A percentile compares a stretch with the other conserved stretches of the same genome.
Conservation (phyloP, 2,113 vertebrate species). For the Paratilapia polleni region DNA sequence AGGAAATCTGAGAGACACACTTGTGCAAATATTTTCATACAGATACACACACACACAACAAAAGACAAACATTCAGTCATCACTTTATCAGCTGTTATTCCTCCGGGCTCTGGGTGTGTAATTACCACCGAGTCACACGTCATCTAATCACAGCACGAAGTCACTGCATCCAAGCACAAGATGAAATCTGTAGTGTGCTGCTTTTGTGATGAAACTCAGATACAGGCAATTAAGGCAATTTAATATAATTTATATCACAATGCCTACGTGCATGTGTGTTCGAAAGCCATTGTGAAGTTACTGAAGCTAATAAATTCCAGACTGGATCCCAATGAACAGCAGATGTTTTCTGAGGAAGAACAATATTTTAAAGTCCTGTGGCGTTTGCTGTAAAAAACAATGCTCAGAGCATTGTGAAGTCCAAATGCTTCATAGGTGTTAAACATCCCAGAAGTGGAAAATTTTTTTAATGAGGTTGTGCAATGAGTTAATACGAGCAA, state of each 20-base stretch:
- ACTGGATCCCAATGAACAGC: slow-evolving; percentile 4
- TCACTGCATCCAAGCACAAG: background rate
- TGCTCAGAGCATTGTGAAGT: background rate
- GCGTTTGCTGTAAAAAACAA: background rate
- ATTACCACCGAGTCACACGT: slow-evolving; percentile 15
- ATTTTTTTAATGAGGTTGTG: background rate
- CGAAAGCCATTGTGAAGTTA: background rate
- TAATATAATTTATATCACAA: background rate
- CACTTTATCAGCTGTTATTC: slow-evolving; percentile 23
- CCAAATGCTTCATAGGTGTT: background rate
- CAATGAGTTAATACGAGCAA: too few relatives aligned
- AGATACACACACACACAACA: background rate
- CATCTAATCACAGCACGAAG: background rate
- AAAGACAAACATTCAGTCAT: slow-evolving; percentile 3
- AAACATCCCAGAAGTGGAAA: background rate
- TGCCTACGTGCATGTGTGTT: background rate
- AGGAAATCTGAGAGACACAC: background rate
- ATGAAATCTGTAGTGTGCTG: background rate
- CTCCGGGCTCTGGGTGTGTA: slow-evolving; percentile 10
- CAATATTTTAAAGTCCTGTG: background rate
- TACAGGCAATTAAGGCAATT: background rate
- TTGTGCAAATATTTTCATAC: background rate
- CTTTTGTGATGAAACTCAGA: slow-evolving; percentile 26
- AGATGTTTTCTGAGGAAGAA: slow-evolving; percentile 18
- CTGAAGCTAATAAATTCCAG: slow-evolving; percentile 29